Conservation (phyloP, 2,113 vertebrate species). For the Panurus biarmicus region DNA sequence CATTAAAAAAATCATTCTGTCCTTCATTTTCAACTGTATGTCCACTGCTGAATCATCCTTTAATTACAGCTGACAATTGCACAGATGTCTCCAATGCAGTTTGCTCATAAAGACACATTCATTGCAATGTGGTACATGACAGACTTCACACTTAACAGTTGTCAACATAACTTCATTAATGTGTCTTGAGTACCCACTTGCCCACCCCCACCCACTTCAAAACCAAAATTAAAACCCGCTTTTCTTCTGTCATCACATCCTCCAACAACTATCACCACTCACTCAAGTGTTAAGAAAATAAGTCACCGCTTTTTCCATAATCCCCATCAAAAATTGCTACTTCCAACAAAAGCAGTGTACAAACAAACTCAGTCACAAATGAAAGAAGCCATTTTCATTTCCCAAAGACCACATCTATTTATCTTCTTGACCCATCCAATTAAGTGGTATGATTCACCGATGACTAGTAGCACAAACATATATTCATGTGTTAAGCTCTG, state of each 20-base stretch:
- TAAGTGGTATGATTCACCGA: slow-evolving; percentile 19
- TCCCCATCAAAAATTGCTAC: background rate
- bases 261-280: slow-evolving; percentile 27
- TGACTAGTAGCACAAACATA: slow-evolving; percentile 22
- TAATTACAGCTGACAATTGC: slow-evolving; percentile 38
- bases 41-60: background rate
- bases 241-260: slow-evolving; percentile 41
- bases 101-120: slow-evolving; percentile 25
- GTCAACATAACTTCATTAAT: slow-evolving; percentile 56
- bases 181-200: slow-evolving; percentile 18
- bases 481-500: background rate
- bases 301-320: background rate
- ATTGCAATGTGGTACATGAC: slow-evolving; percentile 29
- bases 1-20: background rate
- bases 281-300: slow-evolving; percentile 33
- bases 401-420: slow-evolving; percentile 3
- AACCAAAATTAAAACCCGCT: background rate
- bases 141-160: slow-evolving; percentile 54
- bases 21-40: slow-evolving; percentile 1
- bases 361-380: background rate
- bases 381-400: slow-evolving; percentile 20
- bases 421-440: slow-evolving; percentile 22
- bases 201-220: background rate
- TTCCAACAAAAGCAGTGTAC: slow-evolving; percentile 11
- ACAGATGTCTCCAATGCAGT: slow-evolving; percentile 11